Percentiles rank a stretch among this genome's conserved stretches.
Conservation (phyloP, 2,888 invertebrate species). For the Dryadula phaetusa region DNA sequence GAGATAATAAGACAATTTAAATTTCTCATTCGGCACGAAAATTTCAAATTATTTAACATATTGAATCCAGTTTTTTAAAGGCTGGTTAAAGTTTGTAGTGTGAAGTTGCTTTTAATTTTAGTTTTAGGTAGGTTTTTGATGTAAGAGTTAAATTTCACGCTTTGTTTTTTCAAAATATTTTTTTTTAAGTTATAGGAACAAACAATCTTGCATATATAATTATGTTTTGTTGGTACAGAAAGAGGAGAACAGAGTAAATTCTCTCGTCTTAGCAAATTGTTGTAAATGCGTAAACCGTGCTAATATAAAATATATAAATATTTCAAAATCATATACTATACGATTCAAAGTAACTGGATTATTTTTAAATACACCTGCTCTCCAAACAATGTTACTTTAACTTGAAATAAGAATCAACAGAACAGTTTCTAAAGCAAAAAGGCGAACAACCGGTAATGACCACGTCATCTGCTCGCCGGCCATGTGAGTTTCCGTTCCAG, state of each 20-base stretch:
- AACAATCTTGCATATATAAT: too few species aligned
- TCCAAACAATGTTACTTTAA: conserved; percentile 38
- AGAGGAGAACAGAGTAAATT: too few species aligned
- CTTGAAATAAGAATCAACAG: conserved; percentile 44
- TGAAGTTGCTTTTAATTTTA: not conserved
- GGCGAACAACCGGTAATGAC: conserved; percentile 60
- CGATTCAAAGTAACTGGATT: not conserved
- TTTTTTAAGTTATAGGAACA: not conserved
- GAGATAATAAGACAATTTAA: conserved; percentile 5
- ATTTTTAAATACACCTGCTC: conserved; percentile 24
- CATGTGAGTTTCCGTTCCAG: conserved; percentile 61
- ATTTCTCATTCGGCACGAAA: not conserved
- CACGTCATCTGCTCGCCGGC: conserved; percentile 56
- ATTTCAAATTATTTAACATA: not conserved
- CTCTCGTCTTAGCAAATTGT: too few species aligned
- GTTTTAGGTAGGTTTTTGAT: not conserved
- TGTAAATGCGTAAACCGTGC: too few species aligned
- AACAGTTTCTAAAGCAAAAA: conserved; percentile 58
- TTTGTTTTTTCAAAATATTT: not conserved
- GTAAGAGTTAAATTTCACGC: not conserved
- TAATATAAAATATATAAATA: too few species aligned
- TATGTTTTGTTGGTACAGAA: too few species aligned
- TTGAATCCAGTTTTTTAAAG: not conserved
- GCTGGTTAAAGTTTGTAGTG: not conserved
- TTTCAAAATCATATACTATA: too few species aligned